Base-by-base conservation (phyloP, 2,888 invertebrate species). In the Creontiades dilutus region DNA sequence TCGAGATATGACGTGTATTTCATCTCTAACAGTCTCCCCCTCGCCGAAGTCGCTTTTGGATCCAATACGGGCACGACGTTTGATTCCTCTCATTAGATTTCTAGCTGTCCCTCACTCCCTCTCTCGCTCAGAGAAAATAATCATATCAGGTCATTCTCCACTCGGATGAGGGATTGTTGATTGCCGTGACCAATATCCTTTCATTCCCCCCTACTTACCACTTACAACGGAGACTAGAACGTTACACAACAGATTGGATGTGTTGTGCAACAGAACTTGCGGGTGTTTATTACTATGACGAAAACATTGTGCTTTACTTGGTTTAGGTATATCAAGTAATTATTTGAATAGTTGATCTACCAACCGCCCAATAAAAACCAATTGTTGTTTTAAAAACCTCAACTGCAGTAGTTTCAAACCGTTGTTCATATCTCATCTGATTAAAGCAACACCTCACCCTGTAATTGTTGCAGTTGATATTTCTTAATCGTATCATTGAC, bases 1-100 rank as follows among this genome's bases (percentile, higher is more conserved):
- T 86, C 86, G 86, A 86, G 86, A 86, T 86, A 86, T 86, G 86
- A 86, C 86, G 86, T 75, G 86, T 86, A 86, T 86, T 86, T 86
- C 86, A 76, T 86, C 86, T 52, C 82, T 82, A 76, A 78, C 78
- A 78, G 78, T n/a, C 85, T 85, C 85, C 57, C 85, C 55, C 57
- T 85, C n/a, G 48, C 12, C 37, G 37, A 37, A n/a, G 27, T 37
- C 57, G 37, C 75, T 86, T 47, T 37, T 16, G n/a, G n/a, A 85
- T 85, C 61, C 61, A 61, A 37, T 55, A 47, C 47, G 27, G 19
- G 47, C 76, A 75, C 48, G 86, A 68, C 86, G 86, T 86, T 86
- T 86, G 86, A 86, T 86, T 86, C 86, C 28, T 86, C 86, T 86
- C 86, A 86, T 86, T 86, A 75, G 86, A 76, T 85, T 85, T 85